Evolutionary conservation across 2,888 invertebrate species (phyloP), one percentile per base, ranked within the genome.

Genomic region (Habrosyne pyritoides): DNA sequence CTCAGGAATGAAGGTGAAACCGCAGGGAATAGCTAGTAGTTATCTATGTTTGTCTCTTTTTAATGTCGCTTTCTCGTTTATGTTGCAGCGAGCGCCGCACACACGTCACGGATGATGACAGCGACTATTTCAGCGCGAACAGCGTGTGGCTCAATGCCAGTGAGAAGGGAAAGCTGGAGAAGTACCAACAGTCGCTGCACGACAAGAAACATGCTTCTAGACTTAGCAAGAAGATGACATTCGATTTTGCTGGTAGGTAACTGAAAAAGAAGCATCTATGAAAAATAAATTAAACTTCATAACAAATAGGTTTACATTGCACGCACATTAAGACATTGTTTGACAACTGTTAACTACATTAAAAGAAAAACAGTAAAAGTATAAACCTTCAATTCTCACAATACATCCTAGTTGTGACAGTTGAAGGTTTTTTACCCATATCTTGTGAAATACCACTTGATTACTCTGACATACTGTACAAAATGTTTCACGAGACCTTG

Each of bases 31-130:
- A 28, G 28, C 28, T 28, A 28, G 28, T 2, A 28, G 10, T 7
- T 30, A 30, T 3, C 2, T 30, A 2, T 30, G 21, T 47, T 21
- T 47, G 10, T 2, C 2, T 10, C 2, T 10, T 4, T 22, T 21
- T 1, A 18, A 10, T 12, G 24, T 2, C 6, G 18, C 50, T 30
- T n/a, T n/a, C n/a, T n/a, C n/a, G 42, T 36, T 53, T 52, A 14
- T 12, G 0, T 14, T 48, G 0, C 66, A 96, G 97, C 76, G 95
- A 95, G 67, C 93, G 94, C 42, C 94, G 96, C 55, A 96, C 95
- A 2, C 94, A 94, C 77, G 97, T 98, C 6, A 97, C 97, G 48
- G 99, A 99, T 82, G 99, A 99, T 80, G 98, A 99, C 81, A 95
- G 96, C 63, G 99, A 99, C 84, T 99, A 99, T 85, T 99, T 97